Evolutionary conservation across 2,888 invertebrate species (phyloP), one percentile per base, ranked within the genome.

Genomic region (Petrolisthes cinctipes): DNA sequence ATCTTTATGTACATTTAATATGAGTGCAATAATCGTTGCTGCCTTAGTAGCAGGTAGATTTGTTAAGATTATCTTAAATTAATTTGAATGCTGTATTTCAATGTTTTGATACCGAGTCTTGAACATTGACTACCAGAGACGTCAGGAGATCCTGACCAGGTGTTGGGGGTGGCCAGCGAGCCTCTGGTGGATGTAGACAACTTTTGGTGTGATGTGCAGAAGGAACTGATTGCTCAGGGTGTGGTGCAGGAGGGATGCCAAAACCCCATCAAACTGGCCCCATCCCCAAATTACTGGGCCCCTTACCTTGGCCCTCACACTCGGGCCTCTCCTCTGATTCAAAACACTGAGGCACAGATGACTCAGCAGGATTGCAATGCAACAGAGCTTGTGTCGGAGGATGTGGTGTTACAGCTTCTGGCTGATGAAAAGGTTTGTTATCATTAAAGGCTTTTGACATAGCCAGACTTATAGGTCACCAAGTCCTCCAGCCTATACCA

Each of bases 401-500:
- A 71, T n/a, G 17, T 71, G 11, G 71, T 71, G 14, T n/a, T 71
- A 20, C 71, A 71, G 20, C 71, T 71, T 71, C 20, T 71, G 71
- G 71, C 71, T n/a, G n/a, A 4, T 71, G 71, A 71, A n/a, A 71
- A n/a, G 71, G 71, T 76, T 14, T 76, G 76, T 76, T 61, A 11
- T 0, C 61, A 61, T 61, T 61, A 61, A 61, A 61, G 9, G 17
- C 17, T 61, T 11, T 61, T 61, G 1, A 11, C 61, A 2, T 61
- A 61, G 61, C 9, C 61, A 11, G 61, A 61, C 61, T 37, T 37
- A 37, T 37, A 37, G 37, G 37, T 37, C 37, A 37, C 37, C 37
- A 37, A 37, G 37, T 37, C 37, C 37, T 37, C 37, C 37, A 37
- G 37, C 37, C 37, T 37, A 37, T 37, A 37, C 37, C 37, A 37